phyloP scores from a whole-genome alignment of 1,140 invertebrate genomes.

The Hetaerina americana region DNA sequence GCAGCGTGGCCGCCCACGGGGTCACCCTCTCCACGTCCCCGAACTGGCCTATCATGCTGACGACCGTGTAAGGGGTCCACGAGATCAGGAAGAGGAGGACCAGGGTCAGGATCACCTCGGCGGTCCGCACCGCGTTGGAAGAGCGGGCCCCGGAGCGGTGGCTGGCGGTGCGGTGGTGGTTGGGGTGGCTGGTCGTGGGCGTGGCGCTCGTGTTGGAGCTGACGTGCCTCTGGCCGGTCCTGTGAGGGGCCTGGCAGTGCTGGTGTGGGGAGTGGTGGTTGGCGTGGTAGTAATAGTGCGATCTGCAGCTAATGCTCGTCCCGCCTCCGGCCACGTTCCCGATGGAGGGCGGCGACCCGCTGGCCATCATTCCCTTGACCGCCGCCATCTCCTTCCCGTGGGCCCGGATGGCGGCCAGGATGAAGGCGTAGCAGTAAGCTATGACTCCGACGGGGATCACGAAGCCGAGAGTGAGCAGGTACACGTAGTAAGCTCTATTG shows the following conservation, averaged over 20 bases:
- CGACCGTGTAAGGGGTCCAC: constrained; percentile 38
- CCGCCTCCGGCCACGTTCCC: background rate
- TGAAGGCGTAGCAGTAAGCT: constrained; percentile 34
- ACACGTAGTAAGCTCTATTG: constrained; percentile 34
- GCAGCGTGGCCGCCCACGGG: constrained; percentile 27
- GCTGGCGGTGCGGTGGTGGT: constrained; percentile 2
- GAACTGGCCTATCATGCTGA: constrained; percentile 39
- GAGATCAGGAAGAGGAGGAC: constrained; percentile 33
- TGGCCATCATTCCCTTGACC: constrained; percentile 11
- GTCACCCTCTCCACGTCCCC: constrained; percentile 22
- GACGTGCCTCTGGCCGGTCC: background rate
- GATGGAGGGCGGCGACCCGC: background rate
- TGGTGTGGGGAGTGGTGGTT: background rate
- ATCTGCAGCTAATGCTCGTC: background rate
- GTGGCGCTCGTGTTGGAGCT: background rate
- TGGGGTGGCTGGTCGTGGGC: constrained; percentile 4
- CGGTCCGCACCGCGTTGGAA: constrained; percentile 23
- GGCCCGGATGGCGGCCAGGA: constrained; percentile 24
- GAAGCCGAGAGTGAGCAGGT: constrained; percentile 36
- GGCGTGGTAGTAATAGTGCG: background rate
- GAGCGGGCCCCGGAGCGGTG: background rate
- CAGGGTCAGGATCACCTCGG: constrained; percentile 35
- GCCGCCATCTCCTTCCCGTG: constrained; percentile 32
- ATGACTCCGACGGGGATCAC: constrained; percentile 33
- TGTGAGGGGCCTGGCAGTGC: background rate